Evolutionary conservation across 2,113 vertebrate species (phyloP), one percentile per base, ranked within the genome.

Genomic region (Notiomystis cincta): DNA sequence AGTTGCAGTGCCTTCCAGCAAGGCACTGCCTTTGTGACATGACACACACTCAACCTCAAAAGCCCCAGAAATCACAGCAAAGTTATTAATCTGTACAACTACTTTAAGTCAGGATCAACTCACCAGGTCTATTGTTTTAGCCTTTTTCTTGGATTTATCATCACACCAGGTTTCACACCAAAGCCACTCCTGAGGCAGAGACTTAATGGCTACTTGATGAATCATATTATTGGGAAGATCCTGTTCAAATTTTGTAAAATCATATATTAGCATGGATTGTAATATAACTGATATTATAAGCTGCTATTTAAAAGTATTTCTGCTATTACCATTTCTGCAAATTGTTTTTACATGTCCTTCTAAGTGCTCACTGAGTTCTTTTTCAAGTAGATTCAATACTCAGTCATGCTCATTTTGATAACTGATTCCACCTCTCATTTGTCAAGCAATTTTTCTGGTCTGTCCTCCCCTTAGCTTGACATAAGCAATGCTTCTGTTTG

Each of bases 91-190:
- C 45, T 37, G 5, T 5, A 61, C 10, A 85, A 72, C 4, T 48
- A 21, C 48, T n/a, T 70, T 19, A 45, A 80, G 25, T 76, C 54
- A 44, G 33, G 30, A 78, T 50, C 48, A 57, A 87, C 92, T 93
- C 95, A 99, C 99, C 98, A 99, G 96, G 94, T 99, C 99, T 58
- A 99, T 99, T 9, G 99, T 99, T 98, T 99, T 99, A 65, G 99
- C 99, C 48, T 97, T 98, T 47, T 96, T 89, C 95, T 99, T 99
- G 76, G 99, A 99, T 45, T 97, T 90, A n/a, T 99, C 98, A 31
- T 99, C 98, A 64, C 99, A 99, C 99, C 99, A 99, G 24, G 99
- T 99, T 96, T 99, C 99, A 93, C 99, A 99, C 99, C 99, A 99
- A 50, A 99, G 97, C 99, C 99, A 99, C 80, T 99, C 99, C 95